A percentile compares a stretch with the other conserved stretches of the same genome.
These are phyloP conservation scores for Sebastiscus tertius DNA, from an alignment of 2,797 vertebrate genomes.

Conservation along the genomic window DNA sequence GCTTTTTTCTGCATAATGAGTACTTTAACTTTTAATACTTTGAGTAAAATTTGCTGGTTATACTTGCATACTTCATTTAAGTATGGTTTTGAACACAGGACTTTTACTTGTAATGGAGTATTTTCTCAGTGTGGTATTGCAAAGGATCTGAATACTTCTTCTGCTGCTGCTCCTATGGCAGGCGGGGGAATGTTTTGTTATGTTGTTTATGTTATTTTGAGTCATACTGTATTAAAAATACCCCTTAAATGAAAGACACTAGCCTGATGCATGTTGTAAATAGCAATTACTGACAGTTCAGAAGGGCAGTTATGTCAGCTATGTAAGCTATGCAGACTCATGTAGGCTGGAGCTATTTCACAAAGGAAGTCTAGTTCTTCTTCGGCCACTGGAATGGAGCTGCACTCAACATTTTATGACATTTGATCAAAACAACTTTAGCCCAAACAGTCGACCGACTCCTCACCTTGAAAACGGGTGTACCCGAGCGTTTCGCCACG, in stretches of 20 bases:
- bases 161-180: not conserved
- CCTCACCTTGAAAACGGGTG: slow-evolving; percentile 98
- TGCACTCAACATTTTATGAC: not conserved
- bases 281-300: slow-evolving; percentile 42
- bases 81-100: not conserved
- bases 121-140: not conserved
- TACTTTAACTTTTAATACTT: not conserved
- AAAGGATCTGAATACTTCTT: not conserved
- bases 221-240: slow-evolving; percentile 25
- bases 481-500: slow-evolving; percentile 97
- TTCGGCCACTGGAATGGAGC: slow-evolving; percentile 1
- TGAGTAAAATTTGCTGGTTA: too few species aligned
- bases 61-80: not conserved
- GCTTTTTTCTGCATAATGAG: not conserved
- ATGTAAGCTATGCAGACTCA: slow-evolving; percentile 64
- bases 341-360: slow-evolving; percentile 42
- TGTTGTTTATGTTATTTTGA: slow-evolving; percentile 28
- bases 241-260: slow-evolving; percentile 6
- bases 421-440: not conserved
- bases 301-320: slow-evolving; percentile 48
- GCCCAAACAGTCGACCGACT: too few species aligned
- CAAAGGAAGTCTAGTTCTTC: slow-evolving; percentile 44
- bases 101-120: not conserved
- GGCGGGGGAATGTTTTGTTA: not conserved
- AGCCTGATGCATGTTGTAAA: slow-evolving; percentile 22